These are phyloP conservation scores for Danio albolineatus DNA, from an alignment of 2,797 vertebrate species.

Conservation along the genomic window DNA sequence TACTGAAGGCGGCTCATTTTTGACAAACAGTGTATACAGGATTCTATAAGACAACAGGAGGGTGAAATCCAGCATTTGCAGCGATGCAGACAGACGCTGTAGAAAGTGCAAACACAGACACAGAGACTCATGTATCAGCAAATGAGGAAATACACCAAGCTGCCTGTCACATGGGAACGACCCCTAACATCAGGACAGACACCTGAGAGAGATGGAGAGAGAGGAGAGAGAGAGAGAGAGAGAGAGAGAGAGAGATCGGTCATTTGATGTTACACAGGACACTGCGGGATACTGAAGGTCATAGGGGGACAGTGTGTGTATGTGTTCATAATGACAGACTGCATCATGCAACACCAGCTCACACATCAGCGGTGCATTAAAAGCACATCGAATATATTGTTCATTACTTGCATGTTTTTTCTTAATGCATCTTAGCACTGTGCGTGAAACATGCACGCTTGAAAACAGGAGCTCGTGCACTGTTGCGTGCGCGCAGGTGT, in stretches of 20 bases:
- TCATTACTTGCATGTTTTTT: not conserved
- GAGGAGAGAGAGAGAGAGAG: constrained; percentile 45
- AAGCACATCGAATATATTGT: not conserved
- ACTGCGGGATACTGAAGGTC: constrained; percentile 70
- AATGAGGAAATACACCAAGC: constrained; percentile 1
- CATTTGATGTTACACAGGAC: constrained; percentile 57
- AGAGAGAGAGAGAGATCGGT: constrained; percentile 48
- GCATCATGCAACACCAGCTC: not conserved
- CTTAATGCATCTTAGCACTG: too few relatives aligned
- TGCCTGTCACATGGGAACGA: constrained; percentile 13
- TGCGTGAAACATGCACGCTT: constrained; percentile 4
- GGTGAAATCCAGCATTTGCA: not conserved
- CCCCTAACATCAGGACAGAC: constrained; percentile 29
- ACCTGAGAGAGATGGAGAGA: constrained; percentile 45
- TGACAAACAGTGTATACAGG: too few relatives aligned
- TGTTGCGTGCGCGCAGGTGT: not conserved
- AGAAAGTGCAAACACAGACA: not conserved
- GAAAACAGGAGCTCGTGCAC: not conserved
- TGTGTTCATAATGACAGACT: constrained; percentile 6
- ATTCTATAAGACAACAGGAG: too few relatives aligned
- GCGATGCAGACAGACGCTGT: not conserved
- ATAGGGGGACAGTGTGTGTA: constrained; percentile 45
- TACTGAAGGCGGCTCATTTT: too few relatives aligned
- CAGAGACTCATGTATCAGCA: not conserved
- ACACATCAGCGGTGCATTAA: not conserved